phyloP scores from a whole-genome alignment of 2,113 vertebrate species.

The Spizaetus ornatus region DNA sequence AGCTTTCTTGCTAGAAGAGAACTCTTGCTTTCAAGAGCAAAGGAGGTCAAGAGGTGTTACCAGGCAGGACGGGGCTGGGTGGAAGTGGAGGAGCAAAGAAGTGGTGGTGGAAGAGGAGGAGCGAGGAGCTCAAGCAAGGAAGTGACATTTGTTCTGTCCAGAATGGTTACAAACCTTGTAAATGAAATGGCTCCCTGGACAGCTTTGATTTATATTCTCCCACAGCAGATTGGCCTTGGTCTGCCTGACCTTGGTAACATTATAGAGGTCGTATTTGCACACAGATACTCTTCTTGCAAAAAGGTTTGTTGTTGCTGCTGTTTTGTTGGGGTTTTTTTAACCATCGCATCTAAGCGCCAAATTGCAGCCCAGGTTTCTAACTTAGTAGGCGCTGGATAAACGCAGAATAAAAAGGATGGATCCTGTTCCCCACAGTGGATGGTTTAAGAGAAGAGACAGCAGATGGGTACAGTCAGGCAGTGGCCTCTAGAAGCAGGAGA shows the following conservation, averaged over 20 bases:
- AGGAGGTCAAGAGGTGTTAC: constrained; percentile 24
- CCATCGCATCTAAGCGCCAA: background rate
- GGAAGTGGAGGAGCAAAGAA: background rate
- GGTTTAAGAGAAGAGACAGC: background rate
- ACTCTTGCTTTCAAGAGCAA: constrained; percentile 7
- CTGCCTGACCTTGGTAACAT: constrained; percentile 36
- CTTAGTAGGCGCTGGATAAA: background rate
- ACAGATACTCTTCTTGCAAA: background rate
- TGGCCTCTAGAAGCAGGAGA: background rate
- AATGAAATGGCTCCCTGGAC: constrained; percentile 41
- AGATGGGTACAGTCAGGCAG: background rate
- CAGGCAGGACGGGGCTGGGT: background rate
- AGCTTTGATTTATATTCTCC: constrained; percentile 49
- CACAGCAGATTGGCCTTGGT: constrained; percentile 11
- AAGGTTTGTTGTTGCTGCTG: background rate
- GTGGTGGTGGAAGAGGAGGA: background rate
- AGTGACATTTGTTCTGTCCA: constrained; percentile 2
- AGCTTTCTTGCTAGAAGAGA: background rate
- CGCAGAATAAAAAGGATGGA: background rate
- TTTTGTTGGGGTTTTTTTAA: background rate
- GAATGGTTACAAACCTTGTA: constrained; percentile 36
- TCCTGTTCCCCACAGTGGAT: background rate
- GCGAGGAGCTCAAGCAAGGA: background rate
- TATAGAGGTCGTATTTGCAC: constrained; percentile 29
- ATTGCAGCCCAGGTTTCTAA: background rate